Evolutionary conservation across 2,797 vertebrate genomes (phyloP).

Genomic region (Sternotherus odoratus): DNA sequence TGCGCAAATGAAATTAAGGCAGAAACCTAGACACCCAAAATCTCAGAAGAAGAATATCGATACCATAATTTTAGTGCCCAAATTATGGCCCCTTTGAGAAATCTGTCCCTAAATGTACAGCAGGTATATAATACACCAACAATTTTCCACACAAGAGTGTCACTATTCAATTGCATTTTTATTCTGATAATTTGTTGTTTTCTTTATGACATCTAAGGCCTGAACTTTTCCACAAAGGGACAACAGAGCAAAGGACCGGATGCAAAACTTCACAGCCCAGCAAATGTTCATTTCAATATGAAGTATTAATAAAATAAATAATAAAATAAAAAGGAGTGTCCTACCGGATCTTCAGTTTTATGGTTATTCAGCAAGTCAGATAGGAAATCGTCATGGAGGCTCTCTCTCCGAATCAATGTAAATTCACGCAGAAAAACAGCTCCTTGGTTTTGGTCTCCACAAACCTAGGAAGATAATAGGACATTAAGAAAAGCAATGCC

Average conservation of each 20-base stretch:
- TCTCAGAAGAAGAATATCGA: not conserved
- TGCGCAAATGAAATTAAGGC: not conserved
- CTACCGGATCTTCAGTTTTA: constrained; percentile 91
- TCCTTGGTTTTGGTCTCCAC: constrained; percentile 84
- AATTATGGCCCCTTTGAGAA: not conserved
- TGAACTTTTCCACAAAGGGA: not conserved
- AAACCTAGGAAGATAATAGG: constrained; percentile 82
- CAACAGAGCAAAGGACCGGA: not conserved
- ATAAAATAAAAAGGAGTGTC: not conserved
- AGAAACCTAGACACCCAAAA: not conserved
- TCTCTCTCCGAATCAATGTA: constrained; percentile 91
- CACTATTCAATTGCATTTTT: not conserved
- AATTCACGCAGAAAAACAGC: constrained; percentile 96
- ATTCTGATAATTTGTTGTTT: not conserved
- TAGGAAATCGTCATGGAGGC: constrained; percentile 90
- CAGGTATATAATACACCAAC: not conserved
- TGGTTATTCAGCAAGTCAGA: constrained; percentile 84
- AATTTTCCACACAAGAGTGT: not conserved
- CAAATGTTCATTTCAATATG: not conserved
- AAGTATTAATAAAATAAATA: not conserved
- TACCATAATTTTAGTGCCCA: not conserved
- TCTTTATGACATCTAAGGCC: not conserved
- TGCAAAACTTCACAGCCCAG: not conserved
- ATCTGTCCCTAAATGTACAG: not conserved
- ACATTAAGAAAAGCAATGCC: not conserved